Evolutionary conservation across 2,797 vertebrate species (phyloP).

Genomic region (Gymnothorax javanicus): DNA sequence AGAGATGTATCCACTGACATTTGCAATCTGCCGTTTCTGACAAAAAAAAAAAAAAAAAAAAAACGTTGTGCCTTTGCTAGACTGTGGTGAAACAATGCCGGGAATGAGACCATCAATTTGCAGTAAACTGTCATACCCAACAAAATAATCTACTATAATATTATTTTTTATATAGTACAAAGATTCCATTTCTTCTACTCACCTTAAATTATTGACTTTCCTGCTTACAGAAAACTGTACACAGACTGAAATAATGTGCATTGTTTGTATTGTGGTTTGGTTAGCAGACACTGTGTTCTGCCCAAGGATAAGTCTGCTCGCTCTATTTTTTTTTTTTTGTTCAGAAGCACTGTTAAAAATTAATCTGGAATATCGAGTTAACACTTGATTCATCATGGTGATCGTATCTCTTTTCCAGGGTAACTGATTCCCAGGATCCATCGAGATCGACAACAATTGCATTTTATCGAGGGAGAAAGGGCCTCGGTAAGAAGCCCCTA

Average conservation of each 20-base stretch:
- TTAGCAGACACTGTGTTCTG: background rate
- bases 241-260: background rate
- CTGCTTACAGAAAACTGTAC: background rate
- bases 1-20: background rate
- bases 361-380: background rate
- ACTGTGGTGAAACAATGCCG: background rate
- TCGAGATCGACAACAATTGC: slow-evolving; percentile 17
- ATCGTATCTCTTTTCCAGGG: background rate
- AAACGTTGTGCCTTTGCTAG: background rate
- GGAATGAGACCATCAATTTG: background rate
- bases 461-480: background rate
- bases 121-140: background rate
- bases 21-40: background rate
- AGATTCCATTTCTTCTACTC: background rate
- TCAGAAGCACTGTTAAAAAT: background rate
- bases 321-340: background rate
- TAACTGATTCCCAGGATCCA: slow-evolving; percentile 7
- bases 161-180: background rate
- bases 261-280: background rate
- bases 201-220: background rate
- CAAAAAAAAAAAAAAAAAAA: background rate
- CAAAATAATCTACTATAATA: background rate
- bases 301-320: background rate
- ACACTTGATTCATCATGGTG: background rate
- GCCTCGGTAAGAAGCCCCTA: background rate